phyloP scores from a whole-genome alignment of 2,797 vertebrate species.

The Botia kubotai region DNA sequence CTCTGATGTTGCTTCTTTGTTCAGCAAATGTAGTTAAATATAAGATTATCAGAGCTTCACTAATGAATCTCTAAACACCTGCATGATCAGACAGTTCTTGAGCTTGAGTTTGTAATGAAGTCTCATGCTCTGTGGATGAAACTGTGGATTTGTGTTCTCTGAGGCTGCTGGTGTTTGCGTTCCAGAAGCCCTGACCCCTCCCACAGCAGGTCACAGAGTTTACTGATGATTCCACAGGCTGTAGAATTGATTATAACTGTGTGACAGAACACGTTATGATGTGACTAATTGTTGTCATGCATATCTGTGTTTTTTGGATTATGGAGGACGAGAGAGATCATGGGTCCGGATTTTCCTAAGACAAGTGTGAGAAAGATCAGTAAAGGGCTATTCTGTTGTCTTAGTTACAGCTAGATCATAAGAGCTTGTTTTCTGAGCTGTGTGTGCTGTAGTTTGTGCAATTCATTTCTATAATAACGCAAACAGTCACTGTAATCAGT shows the following conservation, averaged over 20 bases:
- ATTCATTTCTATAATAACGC: conserved; percentile 19
- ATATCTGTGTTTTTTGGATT: not conserved
- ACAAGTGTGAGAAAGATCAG: conserved; percentile 49
- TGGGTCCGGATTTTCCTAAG: conserved; percentile 4
- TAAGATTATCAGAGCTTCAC: not conserved
- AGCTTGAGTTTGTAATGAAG: conserved; percentile 17
- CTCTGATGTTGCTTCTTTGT: not conserved
- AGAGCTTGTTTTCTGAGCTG: not conserved
- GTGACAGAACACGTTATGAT: conserved; percentile 59
- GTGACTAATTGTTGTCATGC: not conserved
- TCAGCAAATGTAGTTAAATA: not conserved
- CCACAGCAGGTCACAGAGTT: conserved; percentile 1
- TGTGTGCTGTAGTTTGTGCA: conserved; percentile 14
- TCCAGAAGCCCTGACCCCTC: conserved; percentile 1
- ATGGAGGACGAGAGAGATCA: not conserved
- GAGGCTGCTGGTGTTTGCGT: conserved; percentile 1
- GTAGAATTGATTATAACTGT: conserved; percentile 50
- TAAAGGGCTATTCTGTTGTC: not conserved
- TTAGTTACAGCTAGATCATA: not conserved
- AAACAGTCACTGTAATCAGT: conserved; percentile 44
- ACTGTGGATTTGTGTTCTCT: not conserved
- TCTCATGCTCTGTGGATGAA: not conserved
- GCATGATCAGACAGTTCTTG: not conserved
- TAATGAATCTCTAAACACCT: not conserved
- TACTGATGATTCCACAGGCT: not conserved